A percentile compares a stretch with the other conserved stretches of the same genome.
These are phyloP conservation scores for Sander vitreus DNA, from an alignment of 2,113 vertebrate species.

Conservation along the genomic window DNA sequence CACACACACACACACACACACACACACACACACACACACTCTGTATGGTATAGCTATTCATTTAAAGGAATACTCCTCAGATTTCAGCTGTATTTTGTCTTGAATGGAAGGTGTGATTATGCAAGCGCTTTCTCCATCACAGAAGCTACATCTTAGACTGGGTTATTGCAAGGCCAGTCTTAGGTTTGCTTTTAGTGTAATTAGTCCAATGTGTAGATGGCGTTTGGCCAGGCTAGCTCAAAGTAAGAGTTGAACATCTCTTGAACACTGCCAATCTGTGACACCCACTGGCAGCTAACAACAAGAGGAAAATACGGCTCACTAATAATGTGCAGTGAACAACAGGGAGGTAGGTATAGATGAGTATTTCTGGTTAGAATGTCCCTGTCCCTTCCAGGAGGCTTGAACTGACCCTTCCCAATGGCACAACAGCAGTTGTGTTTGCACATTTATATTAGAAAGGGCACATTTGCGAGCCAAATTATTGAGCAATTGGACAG, in stretches of 20 bases:
- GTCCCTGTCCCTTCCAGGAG: background rate
- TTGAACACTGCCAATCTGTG: background rate
- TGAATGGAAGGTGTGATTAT: background rate
- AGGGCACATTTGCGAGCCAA: background rate
- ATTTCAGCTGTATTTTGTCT: conserved; percentile 5
- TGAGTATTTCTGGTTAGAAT: background rate
- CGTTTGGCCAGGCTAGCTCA: background rate
- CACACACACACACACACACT: conserved; percentile 7
- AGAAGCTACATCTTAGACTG: background rate
- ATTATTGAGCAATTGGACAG: background rate
- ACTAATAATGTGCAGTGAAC: background rate
- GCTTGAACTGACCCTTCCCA: background rate
- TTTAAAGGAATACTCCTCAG: conserved; percentile 30
- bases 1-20: background rate
- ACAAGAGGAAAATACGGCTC: background rate
- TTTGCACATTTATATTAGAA: background rate
- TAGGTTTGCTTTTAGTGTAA: background rate
- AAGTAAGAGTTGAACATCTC: background rate
- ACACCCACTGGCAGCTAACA: background rate
- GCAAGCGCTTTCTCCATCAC: background rate
- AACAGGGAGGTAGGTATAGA: background rate
- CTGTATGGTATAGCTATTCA: background rate
- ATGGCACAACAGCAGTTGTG: background rate
- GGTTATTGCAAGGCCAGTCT: background rate
- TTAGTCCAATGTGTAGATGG: background rate